Base-by-base conservation (phyloP, 2,888 invertebrate genomes). In the Mythimna impura region DNA sequence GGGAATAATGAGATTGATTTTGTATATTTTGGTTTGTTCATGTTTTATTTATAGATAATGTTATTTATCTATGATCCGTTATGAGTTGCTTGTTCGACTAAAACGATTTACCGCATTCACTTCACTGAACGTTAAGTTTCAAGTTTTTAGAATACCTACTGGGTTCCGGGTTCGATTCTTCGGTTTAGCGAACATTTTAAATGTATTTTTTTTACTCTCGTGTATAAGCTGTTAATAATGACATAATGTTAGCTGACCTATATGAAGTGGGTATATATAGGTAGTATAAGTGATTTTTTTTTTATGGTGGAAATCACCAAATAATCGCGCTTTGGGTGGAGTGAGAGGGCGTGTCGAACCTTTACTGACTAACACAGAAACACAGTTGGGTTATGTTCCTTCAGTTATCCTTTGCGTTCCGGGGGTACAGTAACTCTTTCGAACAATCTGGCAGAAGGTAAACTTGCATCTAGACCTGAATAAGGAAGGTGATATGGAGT, bases 1-100 rank as follows among this genome's bases (percentile, higher is more conserved):
- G 57, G n/a, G 20, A 71, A 57, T 74, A 60, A 73, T 73, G 36
- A 75, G 64, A 76, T 84, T 64, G 80, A 75, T 80, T 76, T 69
- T 64, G 62, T 36, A 8, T 66, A 69, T 68, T 76, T 71, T 30
- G 20, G 36, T 73, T 70, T 66, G n/a, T 25, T 36, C 22, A 52
- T 30, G n/a, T 20, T 36, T 65, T 47, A 61, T 65, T 68, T 22
- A 60, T n/a, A 22, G 1, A 43, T 50, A n/a, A 17, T 14, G 5
- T 22, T 47, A 10, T 61, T 61, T 60, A 50, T 17, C 3, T 36
- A 17, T 12, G 20, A 63, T 64, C 9, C 14, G 8, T 60, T 50
- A 72, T 30, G 22, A n/a, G 34, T 1, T n/a, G 9, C 9, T 22
- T 17, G 36, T 71, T 50, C 1, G 14, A 14, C n/a, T 22, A 7